Evolutionary conservation across 2,113 vertebrate genomes (phyloP).

Genomic region (Phrynosoma platyrhinos): DNA sequence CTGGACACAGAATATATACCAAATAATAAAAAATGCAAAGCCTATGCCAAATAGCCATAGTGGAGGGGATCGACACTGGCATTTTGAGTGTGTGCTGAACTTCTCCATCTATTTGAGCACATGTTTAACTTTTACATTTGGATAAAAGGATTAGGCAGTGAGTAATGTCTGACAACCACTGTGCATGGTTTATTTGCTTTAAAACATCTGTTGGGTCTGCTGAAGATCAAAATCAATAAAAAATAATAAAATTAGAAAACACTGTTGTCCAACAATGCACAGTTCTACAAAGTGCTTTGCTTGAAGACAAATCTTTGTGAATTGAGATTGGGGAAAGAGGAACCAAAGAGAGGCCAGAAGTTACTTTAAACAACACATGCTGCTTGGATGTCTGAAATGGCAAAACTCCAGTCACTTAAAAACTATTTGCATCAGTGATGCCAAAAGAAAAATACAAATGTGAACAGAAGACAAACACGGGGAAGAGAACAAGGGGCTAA

Average conservation of each 20-base stretch:
- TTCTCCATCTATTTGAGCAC: constrained; percentile 54
- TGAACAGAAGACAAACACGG: constrained; percentile 29
- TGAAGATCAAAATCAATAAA: constrained; percentile 67
- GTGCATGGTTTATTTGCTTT: constrained; percentile 67
- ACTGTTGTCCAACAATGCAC: constrained; percentile 17
- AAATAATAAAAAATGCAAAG: constrained; percentile 12
- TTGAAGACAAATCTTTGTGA: constrained; percentile 23
- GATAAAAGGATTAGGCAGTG: constrained; percentile 70
- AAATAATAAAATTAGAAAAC: constrained; percentile 36
- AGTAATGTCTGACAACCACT: constrained; percentile 63
- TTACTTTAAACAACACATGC: constrained; percentile 28
- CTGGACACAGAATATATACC: constrained; percentile 9
- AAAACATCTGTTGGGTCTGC: constrained; percentile 68
- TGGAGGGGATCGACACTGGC: constrained; percentile 34
- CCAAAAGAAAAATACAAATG: constrained; percentile 45
- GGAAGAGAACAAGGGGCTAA: constrained; percentile 48
- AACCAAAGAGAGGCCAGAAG: neutral
- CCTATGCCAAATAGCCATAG: constrained; percentile 10
- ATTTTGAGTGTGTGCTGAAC: constrained; percentile 32
- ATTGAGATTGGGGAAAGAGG: neutral
- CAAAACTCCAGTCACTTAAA: constrained; percentile 38
- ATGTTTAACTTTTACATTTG: constrained; percentile 67
- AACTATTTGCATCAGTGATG: constrained; percentile 42
- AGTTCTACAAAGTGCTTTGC: constrained; percentile 33
- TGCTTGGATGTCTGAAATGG: constrained; percentile 35